Base-by-base conservation (phyloP, 2,113 vertebrate genomes). In the Theristicus caerulescens region DNA sequence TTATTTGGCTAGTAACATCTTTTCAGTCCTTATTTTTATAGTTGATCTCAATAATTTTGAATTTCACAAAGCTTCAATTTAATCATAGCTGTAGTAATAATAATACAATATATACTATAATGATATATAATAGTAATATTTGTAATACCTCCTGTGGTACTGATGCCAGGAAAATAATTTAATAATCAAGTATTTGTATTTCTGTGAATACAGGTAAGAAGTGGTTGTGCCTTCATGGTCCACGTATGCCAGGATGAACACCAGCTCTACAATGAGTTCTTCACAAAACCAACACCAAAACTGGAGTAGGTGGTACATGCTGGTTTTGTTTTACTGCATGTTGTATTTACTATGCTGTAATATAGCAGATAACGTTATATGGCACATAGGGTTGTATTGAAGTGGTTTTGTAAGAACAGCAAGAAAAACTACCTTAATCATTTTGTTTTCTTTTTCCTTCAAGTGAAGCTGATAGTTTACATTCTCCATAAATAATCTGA, bases 221-320 rank as follows among this genome's bases (percentile, higher is more conserved):
- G 99, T 81, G 99, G 99, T 95, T 99, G 99, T 98, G 99, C 99
- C 86, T 99, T 99, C 78, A 99, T 99, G 99, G 99, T 99, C 62
- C 99, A 99, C 5, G 99, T 99, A 19, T 99, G 99, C 97, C 99
- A 99, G 97, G 99, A 99, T 94, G 99, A 99, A 54, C 99, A 99
- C 93, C 99, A 99, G 77, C 99, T 99, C 73, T 99, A 98, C 97
- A 98, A 99, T 26, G 99, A 99, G 92, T 99, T 99, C 98, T 99
- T 99, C 97, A 99, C 99, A 83, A 99, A 99, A 94, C 98, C 99
- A 58, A 99, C 99, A 55, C 82, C 98, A 92, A 99, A 99, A 97
- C 98, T 99, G 95, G 99, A 99, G 99, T 99, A 98, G 98, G 99
- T 99, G 79, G 76, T 94, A 93, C 65, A 88, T 94, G 47, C 59